Evolutionary conservation across 2,888 invertebrate species (phyloP).

Genomic region (Leptinotarsa haldemani): DNA sequence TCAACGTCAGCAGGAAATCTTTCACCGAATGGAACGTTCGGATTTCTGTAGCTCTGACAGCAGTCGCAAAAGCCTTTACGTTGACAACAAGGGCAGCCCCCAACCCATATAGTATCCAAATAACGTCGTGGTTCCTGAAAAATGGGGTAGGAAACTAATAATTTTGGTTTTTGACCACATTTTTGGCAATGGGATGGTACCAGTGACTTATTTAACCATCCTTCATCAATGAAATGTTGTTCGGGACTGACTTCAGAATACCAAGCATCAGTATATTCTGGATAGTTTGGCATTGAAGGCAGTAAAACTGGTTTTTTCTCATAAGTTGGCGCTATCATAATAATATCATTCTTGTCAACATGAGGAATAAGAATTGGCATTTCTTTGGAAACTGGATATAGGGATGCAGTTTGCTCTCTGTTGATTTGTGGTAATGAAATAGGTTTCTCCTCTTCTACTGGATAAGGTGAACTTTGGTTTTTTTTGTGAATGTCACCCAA

Average conservation of each 20-base stretch:
- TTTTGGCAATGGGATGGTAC: slow-evolving; percentile 45
- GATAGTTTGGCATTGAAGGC: not conserved
- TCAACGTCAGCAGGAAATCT: slow-evolving; percentile 44
- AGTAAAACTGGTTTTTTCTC: not conserved
- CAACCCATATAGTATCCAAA: not conserved
- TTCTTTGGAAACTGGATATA: slow-evolving; percentile 1
- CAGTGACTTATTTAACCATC: slow-evolving; percentile 40
- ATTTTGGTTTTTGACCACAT: slow-evolving; percentile 38
- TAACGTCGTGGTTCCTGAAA: slow-evolving; percentile 1
- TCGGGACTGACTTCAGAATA: slow-evolving; percentile 7
- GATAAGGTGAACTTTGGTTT: not conserved
- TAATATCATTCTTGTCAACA: not conserved
- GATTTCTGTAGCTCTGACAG: slow-evolving; percentile 34
- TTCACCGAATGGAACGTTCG: slow-evolving; percentile 38
- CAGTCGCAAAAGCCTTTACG: slow-evolving; percentile 31
- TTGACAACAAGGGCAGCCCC: slow-evolving; percentile 29
- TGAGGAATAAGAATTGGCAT: slow-evolving; percentile 11
- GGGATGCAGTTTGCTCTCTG: not conserved
- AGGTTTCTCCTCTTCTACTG: not conserved
- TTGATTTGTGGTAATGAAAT: not conserved
- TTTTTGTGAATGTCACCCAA: not conserved
- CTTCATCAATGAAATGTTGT: slow-evolving; percentile 29
- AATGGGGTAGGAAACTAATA: slow-evolving; percentile 49
- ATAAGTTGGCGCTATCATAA: not conserved
- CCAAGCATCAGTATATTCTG: slow-evolving; percentile 1